These are phyloP conservation scores for Alligator mississippiensis DNA, from an alignment of 2,113 vertebrate species.

Conservation along the genomic window DNA sequence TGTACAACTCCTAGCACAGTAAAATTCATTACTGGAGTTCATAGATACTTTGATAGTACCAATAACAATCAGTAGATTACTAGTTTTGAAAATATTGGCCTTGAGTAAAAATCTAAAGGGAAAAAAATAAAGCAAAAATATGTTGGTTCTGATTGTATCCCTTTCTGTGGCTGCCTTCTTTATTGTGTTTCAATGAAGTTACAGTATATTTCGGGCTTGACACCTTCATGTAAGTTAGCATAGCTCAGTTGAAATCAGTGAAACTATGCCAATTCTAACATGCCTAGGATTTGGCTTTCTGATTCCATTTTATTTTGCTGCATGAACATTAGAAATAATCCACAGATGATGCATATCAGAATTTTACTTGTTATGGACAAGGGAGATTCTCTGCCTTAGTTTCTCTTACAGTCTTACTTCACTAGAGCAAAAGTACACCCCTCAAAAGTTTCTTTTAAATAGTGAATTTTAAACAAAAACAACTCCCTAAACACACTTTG, in stretches of 20 bases:
- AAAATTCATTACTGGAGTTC: not conserved
- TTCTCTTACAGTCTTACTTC: not conserved
- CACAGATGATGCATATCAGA: not conserved
- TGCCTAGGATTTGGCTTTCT: not conserved
- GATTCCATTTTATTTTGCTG: rapidly evolving
- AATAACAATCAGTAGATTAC: not conserved
- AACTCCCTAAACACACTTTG: not conserved
- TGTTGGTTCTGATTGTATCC: not conserved
- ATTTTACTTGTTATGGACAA: not conserved
- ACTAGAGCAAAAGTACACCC: not conserved
- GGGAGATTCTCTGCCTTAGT: not conserved
- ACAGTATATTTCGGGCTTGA: not conserved
- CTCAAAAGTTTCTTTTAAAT: not conserved
- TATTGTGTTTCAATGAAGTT: not conserved
- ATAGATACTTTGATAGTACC: not conserved
- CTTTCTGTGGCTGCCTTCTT: not conserved
- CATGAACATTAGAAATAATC: not conserved
- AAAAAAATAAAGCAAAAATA: not conserved
- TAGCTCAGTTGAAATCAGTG: not conserved
- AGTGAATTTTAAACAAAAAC: not conserved
- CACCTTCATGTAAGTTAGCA: not conserved
- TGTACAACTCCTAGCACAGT: not conserved
- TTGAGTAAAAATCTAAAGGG: rapidly evolving
- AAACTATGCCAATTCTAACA: not conserved
- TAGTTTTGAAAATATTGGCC: not conserved